A percentile compares a stretch with the other conserved stretches of the same genome.
These are phyloP conservation scores for Whitmania pigra DNA, from an alignment of 1,140 invertebrate genomes.

Conservation along the genomic window DNA sequence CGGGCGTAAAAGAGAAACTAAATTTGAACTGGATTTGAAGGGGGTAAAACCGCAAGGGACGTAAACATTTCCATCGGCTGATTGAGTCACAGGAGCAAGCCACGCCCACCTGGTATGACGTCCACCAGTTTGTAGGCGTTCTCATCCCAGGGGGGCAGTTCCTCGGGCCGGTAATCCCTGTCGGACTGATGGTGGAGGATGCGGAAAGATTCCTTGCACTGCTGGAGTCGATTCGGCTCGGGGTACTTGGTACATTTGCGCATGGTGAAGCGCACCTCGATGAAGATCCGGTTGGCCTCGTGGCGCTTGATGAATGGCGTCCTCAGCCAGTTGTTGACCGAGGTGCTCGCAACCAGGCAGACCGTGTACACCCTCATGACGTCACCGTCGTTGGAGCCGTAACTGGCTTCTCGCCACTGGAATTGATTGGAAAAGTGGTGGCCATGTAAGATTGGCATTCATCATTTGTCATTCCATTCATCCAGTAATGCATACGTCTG, in stretches of 20 bases:
- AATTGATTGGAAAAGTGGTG: neutral
- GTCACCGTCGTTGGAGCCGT: constrained; percentile 82
- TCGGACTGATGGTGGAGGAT: constrained; percentile 73
- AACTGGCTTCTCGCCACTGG: constrained; percentile 93
- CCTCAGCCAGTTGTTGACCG: constrained; percentile 98
- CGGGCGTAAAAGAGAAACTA: too few species aligned
- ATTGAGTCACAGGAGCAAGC: too few species aligned
- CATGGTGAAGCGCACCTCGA: constrained; percentile 77
- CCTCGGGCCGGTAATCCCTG: constrained; percentile 47
- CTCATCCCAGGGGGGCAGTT: constrained; percentile 59
- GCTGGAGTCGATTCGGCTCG: constrained; percentile 36
- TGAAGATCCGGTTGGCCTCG: constrained; percentile 84
- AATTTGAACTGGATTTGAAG: too few species aligned
- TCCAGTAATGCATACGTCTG: neutral
- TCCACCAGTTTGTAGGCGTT: constrained; percentile 84
- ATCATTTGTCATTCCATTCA: constrained; percentile 4
- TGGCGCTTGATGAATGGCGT: constrained; percentile 86
- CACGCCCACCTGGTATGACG: constrained; percentile 46
- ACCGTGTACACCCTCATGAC: constrained; percentile 94
- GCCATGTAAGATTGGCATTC: neutral
- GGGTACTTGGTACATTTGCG: constrained; percentile 33
- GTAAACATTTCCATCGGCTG: too few species aligned
- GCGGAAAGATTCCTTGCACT: constrained; percentile 71
- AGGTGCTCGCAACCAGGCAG: constrained; percentile 86
- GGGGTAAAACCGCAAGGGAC: too few species aligned